Conservation (phyloP, 2,888 invertebrate genomes). For the Thera obeliscata region DNA sequence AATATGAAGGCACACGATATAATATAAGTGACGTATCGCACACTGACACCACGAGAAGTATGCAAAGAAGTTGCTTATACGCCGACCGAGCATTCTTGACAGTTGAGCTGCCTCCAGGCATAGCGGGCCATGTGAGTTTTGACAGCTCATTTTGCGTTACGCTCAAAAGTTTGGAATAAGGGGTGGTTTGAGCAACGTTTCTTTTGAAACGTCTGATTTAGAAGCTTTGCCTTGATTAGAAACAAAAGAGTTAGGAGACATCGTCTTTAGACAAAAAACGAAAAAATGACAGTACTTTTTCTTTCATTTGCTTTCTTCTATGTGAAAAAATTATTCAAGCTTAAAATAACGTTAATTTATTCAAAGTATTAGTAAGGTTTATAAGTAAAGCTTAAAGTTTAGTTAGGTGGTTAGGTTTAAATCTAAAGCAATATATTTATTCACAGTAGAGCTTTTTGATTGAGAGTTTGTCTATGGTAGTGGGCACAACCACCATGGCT, state of each 20-base stretch:
- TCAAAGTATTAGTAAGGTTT: no score
- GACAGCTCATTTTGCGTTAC: conserved; percentile 54
- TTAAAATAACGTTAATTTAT: no score
- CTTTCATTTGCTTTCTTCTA: no score
- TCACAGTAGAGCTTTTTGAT: no score
- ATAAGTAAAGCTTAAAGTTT: no score
- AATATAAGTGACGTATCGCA: conserved; percentile 82
- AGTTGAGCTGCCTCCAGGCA: conserved; percentile 59
- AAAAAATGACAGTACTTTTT: not conserved
- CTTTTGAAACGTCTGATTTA: conserved; percentile 30
- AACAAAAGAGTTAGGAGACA: conserved; percentile 3
- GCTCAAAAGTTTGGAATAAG: conserved; percentile 37
- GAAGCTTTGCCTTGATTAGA: conserved; percentile 25
- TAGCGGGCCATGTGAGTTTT: conserved; percentile 46
- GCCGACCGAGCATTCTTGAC: conserved; percentile 67
- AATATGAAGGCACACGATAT: conserved; percentile 81
- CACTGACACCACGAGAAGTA: conserved; percentile 83
- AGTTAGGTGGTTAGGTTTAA: no score
- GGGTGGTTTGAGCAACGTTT: conserved; percentile 26
- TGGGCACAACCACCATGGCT: no score
- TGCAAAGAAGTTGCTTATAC: conserved; percentile 80
- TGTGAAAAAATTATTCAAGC: no score
- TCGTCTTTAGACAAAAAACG: not conserved
- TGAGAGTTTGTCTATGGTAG: no score
- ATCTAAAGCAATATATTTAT: no score